phyloP scores from a whole-genome alignment of 1,140 invertebrate species.

The Lutraria rhynchaena region DNA sequence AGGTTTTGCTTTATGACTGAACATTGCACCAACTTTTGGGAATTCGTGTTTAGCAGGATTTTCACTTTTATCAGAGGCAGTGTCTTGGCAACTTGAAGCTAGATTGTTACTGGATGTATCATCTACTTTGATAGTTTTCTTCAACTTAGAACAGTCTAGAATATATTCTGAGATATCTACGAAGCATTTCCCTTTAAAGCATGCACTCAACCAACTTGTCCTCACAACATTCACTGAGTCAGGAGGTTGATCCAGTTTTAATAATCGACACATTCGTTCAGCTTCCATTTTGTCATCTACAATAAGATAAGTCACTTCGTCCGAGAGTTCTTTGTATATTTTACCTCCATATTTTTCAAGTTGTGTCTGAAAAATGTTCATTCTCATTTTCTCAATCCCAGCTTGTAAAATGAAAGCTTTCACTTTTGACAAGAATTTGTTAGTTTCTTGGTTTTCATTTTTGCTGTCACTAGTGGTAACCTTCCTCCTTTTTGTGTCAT shows the following conservation, averaged over 20 bases:
- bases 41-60: conserved; percentile 27
- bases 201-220: conserved; percentile 79
- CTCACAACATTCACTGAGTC: conserved; percentile 71
- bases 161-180: conserved; percentile 56
- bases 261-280: conserved; percentile 71
- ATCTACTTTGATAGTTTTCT: background rate
- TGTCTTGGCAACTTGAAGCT: background rate
- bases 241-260: conserved; percentile 70
- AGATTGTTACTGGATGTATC: conserved; percentile 2
- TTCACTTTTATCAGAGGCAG: conserved; percentile 7
- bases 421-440: conserved; percentile 56
- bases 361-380: conserved; percentile 76
- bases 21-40: conserved; percentile 68
- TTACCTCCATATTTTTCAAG: conserved; percentile 74
- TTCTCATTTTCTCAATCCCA: conserved; percentile 78
- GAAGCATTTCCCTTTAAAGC: conserved; percentile 73
- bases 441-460: background rate
- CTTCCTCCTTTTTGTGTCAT: conserved; percentile 6
- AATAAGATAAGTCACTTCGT: conserved; percentile 71
- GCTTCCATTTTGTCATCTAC: conserved; percentile 79
- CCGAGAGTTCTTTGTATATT: conserved; percentile 54
- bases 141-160: conserved; percentile 50
- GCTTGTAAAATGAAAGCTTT: conserved; percentile 74
- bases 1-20: conserved; percentile 52
- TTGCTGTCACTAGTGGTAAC: background rate